Percentiles rank a stretch among this genome's conserved stretches.
These are phyloP conservation scores for Shinisaurus crocodilurus DNA, from an alignment of 2,113 vertebrate species.

Conservation along the genomic window DNA sequence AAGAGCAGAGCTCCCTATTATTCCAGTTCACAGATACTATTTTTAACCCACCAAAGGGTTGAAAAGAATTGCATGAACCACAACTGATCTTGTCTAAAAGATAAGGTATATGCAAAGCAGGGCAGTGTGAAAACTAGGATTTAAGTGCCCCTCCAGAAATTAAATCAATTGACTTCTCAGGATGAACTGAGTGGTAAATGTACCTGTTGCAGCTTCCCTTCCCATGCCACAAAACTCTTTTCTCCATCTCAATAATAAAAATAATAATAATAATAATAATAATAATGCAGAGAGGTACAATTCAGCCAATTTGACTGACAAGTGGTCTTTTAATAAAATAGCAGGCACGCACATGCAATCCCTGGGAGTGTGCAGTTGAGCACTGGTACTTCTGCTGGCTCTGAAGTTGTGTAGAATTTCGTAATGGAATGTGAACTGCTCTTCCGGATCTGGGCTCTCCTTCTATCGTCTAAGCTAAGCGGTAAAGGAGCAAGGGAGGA, in stretches of 20 bases:
- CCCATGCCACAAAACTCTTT: background rate
- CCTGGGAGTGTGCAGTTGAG: background rate
- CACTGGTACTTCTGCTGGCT: constrained; percentile 69
- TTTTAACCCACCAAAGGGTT: background rate
- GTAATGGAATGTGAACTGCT: constrained; percentile 90
- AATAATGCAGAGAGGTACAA: background rate
- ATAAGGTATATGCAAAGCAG: background rate
- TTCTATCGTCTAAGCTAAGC: constrained; percentile 68
- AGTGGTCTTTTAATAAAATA: constrained; percentile 11
- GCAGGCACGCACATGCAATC: background rate
- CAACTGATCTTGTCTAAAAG: constrained; percentile 8
- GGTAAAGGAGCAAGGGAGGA: constrained; percentile 68
- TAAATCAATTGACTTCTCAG: background rate
- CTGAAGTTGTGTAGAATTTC: constrained; percentile 89
- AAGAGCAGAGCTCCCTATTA: background rate
- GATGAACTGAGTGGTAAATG: constrained; percentile 45
- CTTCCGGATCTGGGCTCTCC: constrained; percentile 83
- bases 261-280: constrained; percentile 16
- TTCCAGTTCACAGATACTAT: background rate
- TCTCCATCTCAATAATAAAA: background rate
- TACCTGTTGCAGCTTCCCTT: constrained; percentile 6
- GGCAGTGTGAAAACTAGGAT: constrained; percentile 16
- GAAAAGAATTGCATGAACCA: background rate
- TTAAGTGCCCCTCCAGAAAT: constrained; percentile 10
- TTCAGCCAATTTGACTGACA: background rate